These are phyloP conservation scores for Xenus cinereus DNA, from an alignment of 2,113 vertebrate species.

Conservation along the genomic window DNA sequence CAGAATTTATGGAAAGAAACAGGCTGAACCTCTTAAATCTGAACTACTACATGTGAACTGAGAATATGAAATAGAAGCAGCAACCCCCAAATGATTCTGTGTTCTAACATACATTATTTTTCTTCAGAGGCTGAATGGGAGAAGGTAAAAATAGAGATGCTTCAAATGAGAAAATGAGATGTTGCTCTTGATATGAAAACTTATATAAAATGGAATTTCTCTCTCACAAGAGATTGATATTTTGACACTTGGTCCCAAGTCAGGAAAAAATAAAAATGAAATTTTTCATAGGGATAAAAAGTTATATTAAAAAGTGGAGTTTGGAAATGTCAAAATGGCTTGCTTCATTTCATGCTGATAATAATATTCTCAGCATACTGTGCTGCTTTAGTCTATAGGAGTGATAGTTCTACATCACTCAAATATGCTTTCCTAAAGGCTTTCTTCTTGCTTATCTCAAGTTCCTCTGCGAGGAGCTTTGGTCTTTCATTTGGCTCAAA, in stretches of 20 bases:
- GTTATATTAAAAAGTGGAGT: background rate
- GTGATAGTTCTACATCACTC: background rate
- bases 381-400: background rate
- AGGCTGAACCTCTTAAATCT: background rate
- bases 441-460: background rate
- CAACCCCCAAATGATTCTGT: background rate
- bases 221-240: background rate
- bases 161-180: constrained; percentile 33
- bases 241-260: background rate
- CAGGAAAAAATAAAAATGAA: background rate
- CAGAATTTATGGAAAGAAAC: background rate
- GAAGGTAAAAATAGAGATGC: background rate
- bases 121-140: background rate
- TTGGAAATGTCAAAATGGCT: background rate
- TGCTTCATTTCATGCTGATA: background rate
- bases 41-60: background rate
- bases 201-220: constrained; percentile 23
- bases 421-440: background rate
- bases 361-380: background rate
- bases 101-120: background rate
- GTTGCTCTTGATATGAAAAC: background rate
- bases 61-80: background rate
- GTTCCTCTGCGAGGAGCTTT: background rate
- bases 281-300: constrained; percentile 1
- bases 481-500: background rate